Evolutionary conservation across 2,113 vertebrate genomes (phyloP), one percentile per base, ranked within the genome.

Genomic region (Vidua macroura): DNA sequence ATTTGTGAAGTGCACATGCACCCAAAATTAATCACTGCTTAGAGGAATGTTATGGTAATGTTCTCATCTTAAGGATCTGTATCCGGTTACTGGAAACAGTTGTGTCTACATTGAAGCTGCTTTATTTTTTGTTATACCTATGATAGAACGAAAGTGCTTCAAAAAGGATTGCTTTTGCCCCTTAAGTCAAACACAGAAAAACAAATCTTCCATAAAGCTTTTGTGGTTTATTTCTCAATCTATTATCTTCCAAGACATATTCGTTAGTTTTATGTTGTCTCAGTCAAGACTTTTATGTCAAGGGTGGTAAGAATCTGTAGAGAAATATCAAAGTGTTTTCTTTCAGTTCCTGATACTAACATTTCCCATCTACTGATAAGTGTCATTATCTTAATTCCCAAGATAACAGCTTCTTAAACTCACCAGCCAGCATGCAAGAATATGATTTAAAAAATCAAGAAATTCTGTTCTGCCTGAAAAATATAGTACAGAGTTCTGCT

Each of bases 291-390:
- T 87, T 95, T 85, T 53, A 90, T 88, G 51, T 70, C 37, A 90
- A 94, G 70, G 21, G 58, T 76, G 67, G 22, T 95, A 96, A 93
- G 91, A 91, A 69, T 94, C 89, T 60, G 92, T 64, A 81, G 60
- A 95, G 86, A 97, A 97, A 97, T 96, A 92, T 78, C 86, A 55
- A 88, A 88, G 82, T 83, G 55, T 90, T 96, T 95, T 95, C 96
- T 96, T 96, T 91, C 30, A 5, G 25, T 49, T 86, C n/a, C 44
- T 86, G 25, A 74, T 93, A 56, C 24, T 93, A 93, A 60, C 52
- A 68, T 88, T 92, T 92, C 33, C 64, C 64, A 88, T 86, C 12
- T 74, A 90, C 76, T 64, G 56, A 64, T 93, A 95, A 95, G 22
- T 27, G 15, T 63, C 25, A 64, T 92, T 92, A 94, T 75, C 88